A percentile compares a stretch with the other conserved stretches of the same genome.
phyloP scores from a whole-genome alignment of 2,113 vertebrate species.

The Phalacrocorax carbo region DNA sequence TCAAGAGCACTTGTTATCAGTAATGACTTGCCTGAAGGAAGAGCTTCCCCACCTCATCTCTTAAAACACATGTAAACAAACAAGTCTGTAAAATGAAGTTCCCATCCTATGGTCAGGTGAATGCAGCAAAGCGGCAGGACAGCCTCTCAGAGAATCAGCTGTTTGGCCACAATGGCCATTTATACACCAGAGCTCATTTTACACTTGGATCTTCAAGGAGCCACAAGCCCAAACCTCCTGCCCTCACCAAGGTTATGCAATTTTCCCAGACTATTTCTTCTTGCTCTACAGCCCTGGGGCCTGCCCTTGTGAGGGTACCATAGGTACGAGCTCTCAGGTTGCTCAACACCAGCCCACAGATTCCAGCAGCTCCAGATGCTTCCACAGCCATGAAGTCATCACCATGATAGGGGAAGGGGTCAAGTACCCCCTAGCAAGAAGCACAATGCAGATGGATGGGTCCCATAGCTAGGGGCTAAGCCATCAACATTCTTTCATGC shows the following conservation, averaged over 20 bases:
- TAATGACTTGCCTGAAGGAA: constrained; percentile 33
- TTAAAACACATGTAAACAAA: constrained; percentile 20
- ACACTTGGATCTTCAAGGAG: neutral
- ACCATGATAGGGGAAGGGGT: neutral
- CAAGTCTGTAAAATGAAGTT: neutral
- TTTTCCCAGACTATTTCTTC: neutral
- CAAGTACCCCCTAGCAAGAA: neutral
- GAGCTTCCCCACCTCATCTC: constrained; percentile 12
- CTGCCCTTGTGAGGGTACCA: neutral
- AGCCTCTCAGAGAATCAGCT: neutral
- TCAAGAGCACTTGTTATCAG: neutral
- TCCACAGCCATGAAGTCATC: neutral
- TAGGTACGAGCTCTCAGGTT: neutral
- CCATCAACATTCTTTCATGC: neutral
- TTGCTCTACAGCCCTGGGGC: neutral
- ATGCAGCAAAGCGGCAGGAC: neutral
- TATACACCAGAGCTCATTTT: neutral
- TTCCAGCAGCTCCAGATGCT: neutral
- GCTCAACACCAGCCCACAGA: constrained; percentile 1
- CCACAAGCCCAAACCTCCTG: neutral
- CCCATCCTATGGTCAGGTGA: neutral
- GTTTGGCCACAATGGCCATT: neutral
- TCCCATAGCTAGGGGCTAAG: neutral
- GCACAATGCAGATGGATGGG: neutral
- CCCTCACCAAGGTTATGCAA: neutral